Evolutionary conservation across 2,888 invertebrate species (phyloP).

Genomic region (Xestoiulus laeticollis): DNA sequence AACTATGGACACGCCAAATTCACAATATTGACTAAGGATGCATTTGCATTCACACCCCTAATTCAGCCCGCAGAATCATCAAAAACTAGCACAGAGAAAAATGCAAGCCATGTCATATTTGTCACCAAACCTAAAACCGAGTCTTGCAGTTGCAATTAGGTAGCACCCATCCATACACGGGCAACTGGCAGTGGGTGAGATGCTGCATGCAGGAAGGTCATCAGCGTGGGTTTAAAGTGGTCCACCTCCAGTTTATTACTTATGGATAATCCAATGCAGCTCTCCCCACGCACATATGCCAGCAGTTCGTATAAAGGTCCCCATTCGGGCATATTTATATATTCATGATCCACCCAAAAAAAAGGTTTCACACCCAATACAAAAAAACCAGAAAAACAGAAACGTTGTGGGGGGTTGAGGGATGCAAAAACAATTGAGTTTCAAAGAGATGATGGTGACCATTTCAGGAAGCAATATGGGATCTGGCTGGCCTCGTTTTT

Average conservation of each 20-base stretch:
- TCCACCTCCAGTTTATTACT: slow-evolving; percentile 19
- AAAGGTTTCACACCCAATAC: slow-evolving; percentile 28
- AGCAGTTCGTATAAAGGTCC: background rate
- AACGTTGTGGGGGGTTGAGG: background rate
- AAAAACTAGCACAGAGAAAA: background rate
- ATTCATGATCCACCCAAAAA: slow-evolving; percentile 23
- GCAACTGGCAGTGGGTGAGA: background rate
- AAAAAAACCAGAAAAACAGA: background rate
- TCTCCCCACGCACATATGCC: slow-evolving; percentile 15
- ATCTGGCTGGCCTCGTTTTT: background rate
- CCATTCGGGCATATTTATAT: slow-evolving; percentile 13
- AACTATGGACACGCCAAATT: too few relatives aligned
- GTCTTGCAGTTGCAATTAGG: background rate
- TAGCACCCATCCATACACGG: background rate
- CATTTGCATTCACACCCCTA: too few relatives aligned
- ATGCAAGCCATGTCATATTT: background rate
- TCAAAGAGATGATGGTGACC: background rate
- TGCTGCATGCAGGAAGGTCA: background rate
- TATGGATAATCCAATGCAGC: background rate
- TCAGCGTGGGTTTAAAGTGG: background rate
- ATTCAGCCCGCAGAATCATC: too few relatives aligned
- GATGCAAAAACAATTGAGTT: background rate
- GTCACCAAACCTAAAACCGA: background rate
- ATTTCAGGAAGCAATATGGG: slow-evolving; percentile 25
- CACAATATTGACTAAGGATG: too few relatives aligned